phyloP scores from a whole-genome alignment of 2,113 vertebrate species.

The Rhinopithecus roxellana region DNA sequence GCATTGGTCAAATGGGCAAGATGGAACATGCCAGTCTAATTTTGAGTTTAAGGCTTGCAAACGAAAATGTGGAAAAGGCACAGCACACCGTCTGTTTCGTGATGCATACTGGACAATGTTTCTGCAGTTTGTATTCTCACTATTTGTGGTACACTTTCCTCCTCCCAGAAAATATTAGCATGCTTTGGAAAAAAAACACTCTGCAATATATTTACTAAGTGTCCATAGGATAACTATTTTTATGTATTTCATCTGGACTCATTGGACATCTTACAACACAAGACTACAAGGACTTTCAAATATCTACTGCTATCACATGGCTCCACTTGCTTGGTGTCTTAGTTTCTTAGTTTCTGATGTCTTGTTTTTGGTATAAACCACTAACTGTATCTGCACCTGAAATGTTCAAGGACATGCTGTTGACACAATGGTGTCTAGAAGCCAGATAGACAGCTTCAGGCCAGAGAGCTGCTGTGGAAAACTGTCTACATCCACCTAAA shows the following conservation, averaged over 20 bases:
- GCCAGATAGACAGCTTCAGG: constrained; percentile 87
- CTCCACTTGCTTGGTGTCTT: neutral
- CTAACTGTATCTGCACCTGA: constrained; percentile 81
- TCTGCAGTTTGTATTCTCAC: neutral
- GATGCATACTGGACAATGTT: neutral
- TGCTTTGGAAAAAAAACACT: neutral
- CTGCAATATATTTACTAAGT: neutral
- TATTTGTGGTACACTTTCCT: neutral
- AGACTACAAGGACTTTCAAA: neutral
- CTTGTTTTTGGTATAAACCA: constrained; percentile 76
- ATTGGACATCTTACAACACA: neutral
- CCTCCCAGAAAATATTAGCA: neutral
- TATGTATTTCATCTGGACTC: neutral
- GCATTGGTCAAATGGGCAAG: neutral
- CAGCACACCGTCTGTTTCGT: neutral
- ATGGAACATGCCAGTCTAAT: fast-evolving
- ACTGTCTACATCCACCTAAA: constrained; percentile 85
- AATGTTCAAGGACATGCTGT: constrained; percentile 88
- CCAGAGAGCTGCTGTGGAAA: constrained; percentile 85
- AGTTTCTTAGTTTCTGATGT: neutral
- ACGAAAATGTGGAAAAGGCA: neutral
- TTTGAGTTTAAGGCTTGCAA: neutral
- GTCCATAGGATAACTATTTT: neutral
- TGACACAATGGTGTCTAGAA: constrained; percentile 82
- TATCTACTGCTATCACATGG: fast-evolving